These are phyloP conservation scores for Phrynosoma platyrhinos DNA, from an alignment of 2,113 vertebrate genomes.

Conservation along the genomic window DNA sequence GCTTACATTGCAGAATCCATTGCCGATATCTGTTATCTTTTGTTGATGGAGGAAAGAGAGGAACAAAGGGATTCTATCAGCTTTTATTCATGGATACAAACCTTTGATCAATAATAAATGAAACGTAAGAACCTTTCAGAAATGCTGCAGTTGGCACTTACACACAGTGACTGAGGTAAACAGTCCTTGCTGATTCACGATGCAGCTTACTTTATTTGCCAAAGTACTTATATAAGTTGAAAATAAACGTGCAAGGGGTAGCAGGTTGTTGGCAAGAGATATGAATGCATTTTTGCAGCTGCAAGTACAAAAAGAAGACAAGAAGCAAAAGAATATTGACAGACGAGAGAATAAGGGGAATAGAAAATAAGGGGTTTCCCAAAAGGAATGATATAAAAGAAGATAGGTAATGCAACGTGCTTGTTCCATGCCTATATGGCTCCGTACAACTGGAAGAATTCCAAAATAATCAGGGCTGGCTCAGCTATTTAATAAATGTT, in stretches of 20 bases:
- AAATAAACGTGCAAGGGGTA: conserved; percentile 35
- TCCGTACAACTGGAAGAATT: neutral
- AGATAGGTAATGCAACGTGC: neutral
- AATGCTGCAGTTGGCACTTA: conserved; percentile 57
- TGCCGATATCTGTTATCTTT: conserved; percentile 33
- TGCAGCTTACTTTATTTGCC: conserved; percentile 56
- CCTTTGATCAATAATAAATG: conserved; percentile 55
- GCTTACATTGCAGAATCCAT: conserved; percentile 47
- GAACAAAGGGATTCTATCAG: conserved; percentile 39
- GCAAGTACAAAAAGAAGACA: neutral
- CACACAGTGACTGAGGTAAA: conserved; percentile 47
- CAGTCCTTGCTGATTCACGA: conserved; percentile 42
- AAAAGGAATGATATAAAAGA: neutral
- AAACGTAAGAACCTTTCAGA: conserved; percentile 60
- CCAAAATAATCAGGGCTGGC: neutral
- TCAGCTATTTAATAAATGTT: neutral
- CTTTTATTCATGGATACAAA: conserved; percentile 62
- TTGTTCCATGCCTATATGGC: neutral
- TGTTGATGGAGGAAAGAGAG: conserved; percentile 54
- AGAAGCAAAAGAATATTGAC: conserved; percentile 39
- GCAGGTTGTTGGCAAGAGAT: conserved; percentile 2
- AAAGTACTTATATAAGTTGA: conserved; percentile 52
- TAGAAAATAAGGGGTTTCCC: conserved; percentile 18
- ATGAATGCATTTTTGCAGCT: conserved; percentile 36
- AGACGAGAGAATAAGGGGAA: conserved; percentile 6